Evolutionary conservation across 1,140 invertebrate species (phyloP).

Genomic region (Danaus plexippus): DNA sequence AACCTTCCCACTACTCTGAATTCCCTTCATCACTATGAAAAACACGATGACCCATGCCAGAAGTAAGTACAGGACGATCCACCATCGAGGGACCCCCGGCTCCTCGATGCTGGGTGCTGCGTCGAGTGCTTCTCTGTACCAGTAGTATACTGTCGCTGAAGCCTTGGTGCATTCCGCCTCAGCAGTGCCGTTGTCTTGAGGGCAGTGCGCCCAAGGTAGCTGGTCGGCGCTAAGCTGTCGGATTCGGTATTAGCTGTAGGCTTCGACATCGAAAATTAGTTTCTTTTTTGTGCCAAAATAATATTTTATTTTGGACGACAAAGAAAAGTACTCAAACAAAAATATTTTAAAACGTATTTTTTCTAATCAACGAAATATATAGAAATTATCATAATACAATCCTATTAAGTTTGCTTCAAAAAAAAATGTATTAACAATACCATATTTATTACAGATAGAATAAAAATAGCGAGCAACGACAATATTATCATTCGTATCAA

Average conservation of each 20-base stretch:
- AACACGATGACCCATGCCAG: conserved; percentile 96
- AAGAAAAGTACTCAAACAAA: too few relatives aligned
- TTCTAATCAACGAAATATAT: too few relatives aligned
- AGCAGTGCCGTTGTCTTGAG: conserved; percentile 79
- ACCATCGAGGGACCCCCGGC: conserved; percentile 89
- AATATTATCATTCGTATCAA: too few relatives aligned
- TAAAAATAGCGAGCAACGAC: too few relatives aligned
- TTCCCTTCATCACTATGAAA: conserved; percentile 98
- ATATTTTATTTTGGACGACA: too few relatives aligned
- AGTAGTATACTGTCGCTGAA: conserved; percentile 90
- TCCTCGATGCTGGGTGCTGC: conserved; percentile 88
- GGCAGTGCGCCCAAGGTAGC: conserved; percentile 89
- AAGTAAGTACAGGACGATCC: conserved; percentile 93
- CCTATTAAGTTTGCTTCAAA: too few relatives aligned
- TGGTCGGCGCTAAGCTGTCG: conserved; percentile 75
- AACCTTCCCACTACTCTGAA: conserved; percentile 88
- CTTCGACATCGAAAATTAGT: background rate
- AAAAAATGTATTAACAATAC: too few relatives aligned
- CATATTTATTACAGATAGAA: too few relatives aligned
- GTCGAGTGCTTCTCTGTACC: conserved; percentile 89
- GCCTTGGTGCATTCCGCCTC: conserved; percentile 85
- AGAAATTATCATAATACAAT: too few relatives aligned
- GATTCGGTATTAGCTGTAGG: background rate
- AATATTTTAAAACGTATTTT: too few relatives aligned
- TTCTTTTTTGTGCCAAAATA: background rate